These are phyloP conservation scores for Plagodis pulveraria DNA, from an alignment of 2,888 invertebrate species.

Conservation along the genomic window DNA sequence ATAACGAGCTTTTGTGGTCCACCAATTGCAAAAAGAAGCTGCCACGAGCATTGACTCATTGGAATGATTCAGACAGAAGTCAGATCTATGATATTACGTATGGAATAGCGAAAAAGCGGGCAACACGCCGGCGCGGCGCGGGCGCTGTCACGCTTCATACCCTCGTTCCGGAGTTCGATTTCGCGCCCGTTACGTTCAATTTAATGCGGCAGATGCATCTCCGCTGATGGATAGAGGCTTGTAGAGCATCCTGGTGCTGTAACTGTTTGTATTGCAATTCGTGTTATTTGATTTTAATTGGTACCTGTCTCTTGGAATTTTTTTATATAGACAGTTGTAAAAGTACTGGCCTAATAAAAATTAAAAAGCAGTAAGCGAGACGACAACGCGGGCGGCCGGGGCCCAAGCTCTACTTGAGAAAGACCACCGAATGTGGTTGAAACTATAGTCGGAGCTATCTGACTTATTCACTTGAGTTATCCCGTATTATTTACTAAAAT, in stretches of 20 bases:
- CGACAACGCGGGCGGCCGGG: too few species aligned
- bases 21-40: too few species aligned
- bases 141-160: conserved; percentile 48
- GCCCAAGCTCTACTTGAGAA: too few species aligned
- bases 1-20: too few species aligned
- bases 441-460: too few species aligned
- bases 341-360: too few species aligned
- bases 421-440: too few species aligned
- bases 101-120: conserved; percentile 14
- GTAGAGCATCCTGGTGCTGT: conserved; percentile 22
- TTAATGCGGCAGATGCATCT: conserved; percentile 46
- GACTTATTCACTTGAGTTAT: too few species aligned
- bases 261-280: conserved; percentile 5
- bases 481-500: too few species aligned
- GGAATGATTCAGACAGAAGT: neutral
- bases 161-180: conserved; percentile 59
- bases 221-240: conserved; percentile 20
- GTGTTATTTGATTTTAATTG: neutral
- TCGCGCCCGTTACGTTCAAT: conserved; percentile 54
- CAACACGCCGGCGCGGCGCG: conserved; percentile 11
- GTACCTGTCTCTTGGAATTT: neutral
- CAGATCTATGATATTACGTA: conserved; percentile 4
- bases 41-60: too few species aligned
- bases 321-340: too few species aligned
- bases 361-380: too few species aligned